Evolutionary conservation across 2,113 vertebrate species (phyloP), one percentile per base, ranked within the genome.

Genomic region (rabbit (Oryctolagus cuniculus)): DNA sequence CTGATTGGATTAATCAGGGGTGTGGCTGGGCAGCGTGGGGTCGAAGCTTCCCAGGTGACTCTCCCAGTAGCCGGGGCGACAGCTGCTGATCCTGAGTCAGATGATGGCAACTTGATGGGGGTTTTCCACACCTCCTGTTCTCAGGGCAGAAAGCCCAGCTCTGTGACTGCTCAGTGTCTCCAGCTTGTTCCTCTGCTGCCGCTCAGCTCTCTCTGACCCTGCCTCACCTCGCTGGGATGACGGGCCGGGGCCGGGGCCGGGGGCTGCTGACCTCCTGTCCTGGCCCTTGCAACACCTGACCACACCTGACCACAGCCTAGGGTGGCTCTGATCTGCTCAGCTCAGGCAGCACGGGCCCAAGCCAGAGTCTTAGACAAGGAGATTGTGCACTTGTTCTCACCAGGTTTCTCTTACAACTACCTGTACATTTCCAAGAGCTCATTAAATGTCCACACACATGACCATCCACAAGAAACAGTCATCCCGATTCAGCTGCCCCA

Each of bases 81-180:
- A 55, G 89, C 38, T 6, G 5, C 7, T 22, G 16, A 11, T 29
- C 44, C n/a, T 12, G 91, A 63, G 27, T 1, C 16, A 12, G 72
- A 66, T 1, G 55, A 21, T n/a, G 94, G 84, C 85, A 81, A 4
- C n/a, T 8, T 11, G 73, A 77, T 3, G 0, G 10, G 74, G 66
- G 82, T 74, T 90, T 27, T 90, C 91, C 89, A 79, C 17, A 73
- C 72, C 80, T 79, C 55, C 53, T 27, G 70, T 72, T 73, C 87
- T 88, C 78, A 70, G 91, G 38, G 79, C 79, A 79, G n/a, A 53
- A 38, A 73, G 74, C 91, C 69, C 88, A 92, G 64, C 22, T 72
- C 64, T 15, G 0, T 6, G 72, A 38, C 61, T 87, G 91, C 53
- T 90, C 81, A 34, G 27, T 11, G 25, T 79, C 93, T 91, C 53